Evolutionary conservation across 2,113 vertebrate species (phyloP).

Genomic region (Hydropotes inermis): DNA sequence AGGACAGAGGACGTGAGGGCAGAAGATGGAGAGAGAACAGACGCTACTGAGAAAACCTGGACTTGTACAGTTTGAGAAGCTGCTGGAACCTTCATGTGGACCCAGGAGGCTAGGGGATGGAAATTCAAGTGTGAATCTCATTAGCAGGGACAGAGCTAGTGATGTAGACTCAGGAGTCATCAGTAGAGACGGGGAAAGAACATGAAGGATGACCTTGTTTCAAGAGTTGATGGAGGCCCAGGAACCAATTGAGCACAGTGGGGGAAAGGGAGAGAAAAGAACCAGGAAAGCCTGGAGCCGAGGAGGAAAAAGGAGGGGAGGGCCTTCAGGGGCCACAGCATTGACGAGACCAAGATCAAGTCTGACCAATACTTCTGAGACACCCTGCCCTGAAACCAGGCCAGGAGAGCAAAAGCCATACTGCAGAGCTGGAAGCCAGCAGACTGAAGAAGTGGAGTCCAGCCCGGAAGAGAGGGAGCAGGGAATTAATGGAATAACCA

Average conservation of each 20-base stretch:
- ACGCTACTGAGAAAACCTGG: neutral
- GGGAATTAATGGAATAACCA: accelerated
- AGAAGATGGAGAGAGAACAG: neutral
- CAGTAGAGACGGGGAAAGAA: neutral
- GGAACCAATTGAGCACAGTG: neutral
- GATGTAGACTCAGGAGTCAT: neutral
- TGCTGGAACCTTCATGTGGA: neutral
- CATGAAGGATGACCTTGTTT: too few species aligned
- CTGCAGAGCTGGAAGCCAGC: neutral
- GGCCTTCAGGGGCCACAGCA: neutral
- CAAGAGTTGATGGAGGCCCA: neutral
- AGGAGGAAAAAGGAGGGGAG: neutral
- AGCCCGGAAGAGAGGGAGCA: accelerated
- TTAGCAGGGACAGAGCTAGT: neutral
- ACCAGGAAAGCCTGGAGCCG: neutral
- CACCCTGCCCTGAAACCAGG: neutral
- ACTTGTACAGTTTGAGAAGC: neutral
- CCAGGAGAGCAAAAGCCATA: neutral
- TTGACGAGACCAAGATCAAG: neutral
- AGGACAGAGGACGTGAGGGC: neutral
- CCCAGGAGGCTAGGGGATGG: neutral
- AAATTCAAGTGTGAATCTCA: neutral
- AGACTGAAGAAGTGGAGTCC: neutral
- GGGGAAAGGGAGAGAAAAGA: neutral
- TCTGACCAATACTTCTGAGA: neutral